Conservation (phyloP, 2,888 invertebrate genomes). For the Drosophila longiperda region DNA sequence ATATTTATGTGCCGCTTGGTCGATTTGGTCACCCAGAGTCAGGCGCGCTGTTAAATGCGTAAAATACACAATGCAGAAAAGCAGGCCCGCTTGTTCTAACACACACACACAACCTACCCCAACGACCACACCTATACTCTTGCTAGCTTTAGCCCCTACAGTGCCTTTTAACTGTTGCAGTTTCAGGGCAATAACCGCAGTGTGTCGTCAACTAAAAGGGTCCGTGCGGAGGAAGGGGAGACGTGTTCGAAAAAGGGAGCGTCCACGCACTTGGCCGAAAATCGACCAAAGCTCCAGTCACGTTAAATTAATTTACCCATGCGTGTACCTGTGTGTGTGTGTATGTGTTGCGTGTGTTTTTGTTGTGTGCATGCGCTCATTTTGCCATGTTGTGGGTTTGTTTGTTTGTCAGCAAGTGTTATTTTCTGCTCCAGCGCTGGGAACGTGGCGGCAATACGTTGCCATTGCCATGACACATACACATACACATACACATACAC, state of each 20-base stretch:
- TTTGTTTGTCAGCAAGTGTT: constrained; percentile 77
- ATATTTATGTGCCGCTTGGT: constrained; percentile 55
- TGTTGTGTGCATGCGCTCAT: constrained; percentile 59
- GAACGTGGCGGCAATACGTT: constrained; percentile 76
- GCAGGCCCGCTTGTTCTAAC: background rate
- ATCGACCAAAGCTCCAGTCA: constrained; percentile 78
- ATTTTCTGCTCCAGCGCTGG: constrained; percentile 70
- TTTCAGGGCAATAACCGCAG: constrained; percentile 74
- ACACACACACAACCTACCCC: no score
- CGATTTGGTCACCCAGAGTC: constrained; percentile 11
- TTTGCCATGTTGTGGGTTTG: constrained; percentile 71
- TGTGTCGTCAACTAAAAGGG: constrained; percentile 63
- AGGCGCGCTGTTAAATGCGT: constrained; percentile 68
- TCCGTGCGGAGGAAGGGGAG: background rate
- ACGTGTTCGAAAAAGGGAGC: background rate
- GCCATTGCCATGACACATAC: constrained; percentile 37
- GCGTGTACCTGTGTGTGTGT: constrained; percentile 10
- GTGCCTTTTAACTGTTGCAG: constrained; percentile 33
- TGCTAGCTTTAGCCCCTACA: background rate
- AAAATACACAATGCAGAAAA: constrained; percentile 64
- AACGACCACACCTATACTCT: background rate
- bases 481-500: constrained; percentile 7
- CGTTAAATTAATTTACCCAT: constrained; percentile 79
- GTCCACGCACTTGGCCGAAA: constrained; percentile 68
- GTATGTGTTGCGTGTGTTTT: constrained; percentile 21